A percentile compares a stretch with the other conserved stretches of the same genome.
Evolutionary conservation across 2,113 vertebrate species (phyloP).

Genomic region (Thalassoma bifasciatum): DNA sequence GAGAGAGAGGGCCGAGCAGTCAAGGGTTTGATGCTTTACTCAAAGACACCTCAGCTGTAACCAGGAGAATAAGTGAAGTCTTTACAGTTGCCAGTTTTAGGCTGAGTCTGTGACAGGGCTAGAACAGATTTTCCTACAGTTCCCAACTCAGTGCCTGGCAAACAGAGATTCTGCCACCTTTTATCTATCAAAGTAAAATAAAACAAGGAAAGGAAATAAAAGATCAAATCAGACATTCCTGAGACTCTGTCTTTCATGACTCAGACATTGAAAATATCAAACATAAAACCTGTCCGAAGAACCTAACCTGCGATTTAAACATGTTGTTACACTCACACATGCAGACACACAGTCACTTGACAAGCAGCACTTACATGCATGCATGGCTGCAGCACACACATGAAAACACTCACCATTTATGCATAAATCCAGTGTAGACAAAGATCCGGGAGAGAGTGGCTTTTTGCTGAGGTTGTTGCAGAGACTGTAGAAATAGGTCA

Average conservation of each 20-base stretch:
- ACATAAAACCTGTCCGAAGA: conserved; percentile 7
- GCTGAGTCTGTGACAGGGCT: too few species aligned
- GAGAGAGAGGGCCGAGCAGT: too few species aligned
- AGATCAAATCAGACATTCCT: conserved; percentile 8
- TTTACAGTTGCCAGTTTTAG: too few species aligned
- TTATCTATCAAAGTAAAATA: too few species aligned
- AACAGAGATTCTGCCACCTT: too few species aligned
- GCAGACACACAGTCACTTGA: conserved; percentile 5
- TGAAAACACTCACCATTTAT: conserved; percentile 48
- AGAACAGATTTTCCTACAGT: too few species aligned
- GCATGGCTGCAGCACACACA: conserved; percentile 41
- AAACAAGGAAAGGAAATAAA: conserved; percentile 2
- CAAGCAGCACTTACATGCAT: conserved; percentile 32
- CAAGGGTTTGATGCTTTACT: too few species aligned
- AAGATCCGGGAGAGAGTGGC: conserved; percentile 45
- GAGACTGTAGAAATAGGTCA: conserved; percentile 79
- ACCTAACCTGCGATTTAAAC: conserved; percentile 1
- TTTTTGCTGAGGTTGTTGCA: conserved; percentile 74
- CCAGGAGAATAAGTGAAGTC: too few species aligned
- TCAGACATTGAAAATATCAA: neutral
- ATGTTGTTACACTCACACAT: conserved; percentile 5
- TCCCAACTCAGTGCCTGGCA: too few species aligned
- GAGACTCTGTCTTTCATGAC: conserved; percentile 10
- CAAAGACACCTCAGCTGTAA: too few species aligned
- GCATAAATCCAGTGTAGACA: conserved; percentile 41